Conservation (phyloP, 2,888 invertebrate species). For the Cryptosula pallasiana region DNA sequence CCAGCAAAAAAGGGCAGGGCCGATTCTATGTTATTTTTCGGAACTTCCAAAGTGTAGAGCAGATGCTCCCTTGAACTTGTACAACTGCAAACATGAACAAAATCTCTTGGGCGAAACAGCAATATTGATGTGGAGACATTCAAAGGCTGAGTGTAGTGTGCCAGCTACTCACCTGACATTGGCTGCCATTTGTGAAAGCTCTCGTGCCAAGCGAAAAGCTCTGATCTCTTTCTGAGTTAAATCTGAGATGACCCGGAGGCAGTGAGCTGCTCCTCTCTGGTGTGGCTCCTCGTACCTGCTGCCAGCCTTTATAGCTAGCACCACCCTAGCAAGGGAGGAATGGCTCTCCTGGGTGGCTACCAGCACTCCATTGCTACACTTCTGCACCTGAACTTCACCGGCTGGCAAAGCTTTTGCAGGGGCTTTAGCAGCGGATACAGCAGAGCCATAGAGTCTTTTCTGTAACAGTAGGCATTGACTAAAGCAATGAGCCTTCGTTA, state of each 20-base stretch:
- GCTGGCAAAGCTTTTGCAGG: neutral
- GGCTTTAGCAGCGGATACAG: neutral
- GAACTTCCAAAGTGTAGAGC: constrained; percentile 20
- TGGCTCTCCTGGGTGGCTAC: constrained; percentile 17
- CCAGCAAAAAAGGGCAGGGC: constrained; percentile 11
- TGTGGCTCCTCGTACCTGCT: constrained; percentile 14
- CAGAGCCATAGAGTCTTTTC: neutral
- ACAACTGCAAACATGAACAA: no score
- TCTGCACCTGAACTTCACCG: neutral
- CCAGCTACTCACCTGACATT: constrained; percentile 21
- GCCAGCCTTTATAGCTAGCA: constrained; percentile 22
- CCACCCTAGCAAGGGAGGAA: constrained; percentile 14
- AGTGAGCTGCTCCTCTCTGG: constrained; percentile 20
- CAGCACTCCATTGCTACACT: constrained; percentile 8
- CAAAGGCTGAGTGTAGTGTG: no score
- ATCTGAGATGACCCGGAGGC: constrained; percentile 16
- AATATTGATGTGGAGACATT: no score
- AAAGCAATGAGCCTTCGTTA: no score
- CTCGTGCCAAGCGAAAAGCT: neutral
- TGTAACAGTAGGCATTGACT: no score
- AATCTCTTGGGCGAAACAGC: no score
- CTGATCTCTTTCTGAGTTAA: neutral
- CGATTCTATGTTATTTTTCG: neutral
- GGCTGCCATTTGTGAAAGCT: constrained; percentile 6
- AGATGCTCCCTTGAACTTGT: constrained; percentile 16